phyloP scores from a whole-genome alignment of 92 coral and sea anemone species.

The Heliopora coerulea region DNA sequence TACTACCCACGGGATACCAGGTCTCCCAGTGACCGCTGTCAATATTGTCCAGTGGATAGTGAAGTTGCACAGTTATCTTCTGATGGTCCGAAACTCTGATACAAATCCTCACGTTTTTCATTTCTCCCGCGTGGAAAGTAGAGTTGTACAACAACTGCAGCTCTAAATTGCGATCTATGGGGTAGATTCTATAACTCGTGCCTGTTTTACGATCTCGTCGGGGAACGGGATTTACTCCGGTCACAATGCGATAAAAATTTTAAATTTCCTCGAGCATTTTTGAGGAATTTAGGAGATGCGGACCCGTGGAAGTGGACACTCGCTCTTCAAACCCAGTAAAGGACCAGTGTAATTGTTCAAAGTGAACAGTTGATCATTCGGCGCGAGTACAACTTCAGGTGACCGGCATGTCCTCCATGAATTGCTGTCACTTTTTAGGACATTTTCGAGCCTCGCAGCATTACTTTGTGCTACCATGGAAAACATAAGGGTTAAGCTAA shows the following conservation, averaged over 20 bases:
- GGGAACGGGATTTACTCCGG: slow-evolving; percentile 16
- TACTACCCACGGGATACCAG: slow-evolving; percentile 19
- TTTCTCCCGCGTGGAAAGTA: slow-evolving; percentile 1
- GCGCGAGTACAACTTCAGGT: slow-evolving; percentile 16
- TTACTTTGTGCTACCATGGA: slow-evolving; percentile 20
- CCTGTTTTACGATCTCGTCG: slow-evolving; percentile 1
- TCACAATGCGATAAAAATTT: slow-evolving; percentile 14
- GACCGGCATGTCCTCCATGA: neutral
- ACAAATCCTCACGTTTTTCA: slow-evolving; percentile 2
- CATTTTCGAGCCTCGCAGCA: neutral
- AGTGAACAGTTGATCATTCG: slow-evolving; percentile 21
- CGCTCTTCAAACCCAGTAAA: slow-evolving; percentile 17
- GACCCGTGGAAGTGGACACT: slow-evolving; percentile 19
- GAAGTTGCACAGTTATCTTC: neutral
- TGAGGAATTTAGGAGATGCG: slow-evolving; percentile 28
- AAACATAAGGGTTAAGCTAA: slow-evolving; percentile 16
- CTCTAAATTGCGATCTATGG: slow-evolving; percentile 16
- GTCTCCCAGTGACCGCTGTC: slow-evolving; percentile 33
- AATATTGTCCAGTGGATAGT: neutral
- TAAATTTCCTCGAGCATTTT: slow-evolving; percentile 9
- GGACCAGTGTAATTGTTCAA: slow-evolving; percentile 5
- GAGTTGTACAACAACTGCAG: slow-evolving; percentile 30
- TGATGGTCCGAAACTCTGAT: slow-evolving; percentile 20
- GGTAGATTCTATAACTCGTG: slow-evolving; percentile 24
- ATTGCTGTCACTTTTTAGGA: neutral